Conservation (phyloP, 2,113 vertebrate genomes). For the Phocoena sinus region DNA sequence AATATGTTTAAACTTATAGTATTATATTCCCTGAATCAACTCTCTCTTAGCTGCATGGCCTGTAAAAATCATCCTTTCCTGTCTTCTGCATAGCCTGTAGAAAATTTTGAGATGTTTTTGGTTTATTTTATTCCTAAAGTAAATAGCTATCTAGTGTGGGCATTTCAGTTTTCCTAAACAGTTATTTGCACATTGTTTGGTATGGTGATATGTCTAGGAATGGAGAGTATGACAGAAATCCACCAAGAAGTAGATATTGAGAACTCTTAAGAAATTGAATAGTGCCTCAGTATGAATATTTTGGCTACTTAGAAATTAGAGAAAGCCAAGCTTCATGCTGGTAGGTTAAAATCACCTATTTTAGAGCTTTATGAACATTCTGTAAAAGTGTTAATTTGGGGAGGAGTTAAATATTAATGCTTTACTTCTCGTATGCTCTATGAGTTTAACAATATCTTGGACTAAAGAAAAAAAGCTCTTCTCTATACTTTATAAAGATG, state of each 20-base stretch:
- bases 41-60: background rate
- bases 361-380: constrained; percentile 25
- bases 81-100: background rate
- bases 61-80: constrained; percentile 2
- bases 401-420: background rate
- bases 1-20: background rate
- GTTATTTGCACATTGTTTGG: background rate
- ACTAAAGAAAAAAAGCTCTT: background rate
- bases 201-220: background rate
- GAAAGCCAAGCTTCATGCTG: background rate
- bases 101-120: constrained; percentile 29
- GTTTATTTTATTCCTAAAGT: constrained; percentile 44
- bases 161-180: background rate
- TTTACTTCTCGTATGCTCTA: constrained; percentile 20
- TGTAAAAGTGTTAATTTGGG: background rate
- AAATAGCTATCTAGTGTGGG: background rate
- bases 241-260: background rate
- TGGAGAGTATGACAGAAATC: background rate
- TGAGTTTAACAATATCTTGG: constrained; percentile 25
- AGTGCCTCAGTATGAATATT: background rate
- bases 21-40: rapidly evolving
- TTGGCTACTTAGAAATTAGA: constrained; percentile 2
- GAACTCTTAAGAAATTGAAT: background rate
- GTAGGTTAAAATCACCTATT: constrained; percentile 25
- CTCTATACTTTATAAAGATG: constrained; percentile 16